Base-by-base conservation (phyloP, 2,797 vertebrate genomes). In the Meriones psammophilus region DNA sequence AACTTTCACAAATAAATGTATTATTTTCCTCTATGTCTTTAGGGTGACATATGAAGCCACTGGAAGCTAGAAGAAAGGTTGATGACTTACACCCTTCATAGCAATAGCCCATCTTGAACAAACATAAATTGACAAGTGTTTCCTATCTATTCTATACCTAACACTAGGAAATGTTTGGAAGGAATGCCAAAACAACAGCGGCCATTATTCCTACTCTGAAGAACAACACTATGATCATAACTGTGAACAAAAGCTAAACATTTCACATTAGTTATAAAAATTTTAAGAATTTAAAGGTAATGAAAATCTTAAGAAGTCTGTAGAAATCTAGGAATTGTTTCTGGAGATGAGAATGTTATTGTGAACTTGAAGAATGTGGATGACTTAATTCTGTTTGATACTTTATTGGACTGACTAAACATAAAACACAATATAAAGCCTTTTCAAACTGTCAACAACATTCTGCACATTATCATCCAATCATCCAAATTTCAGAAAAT, bases 281-380 rank as follows among this genome's bases (percentile, higher is more conserved):
- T 46, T 64, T 8, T 79, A 86, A 94, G 17, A 88, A 93, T 46
- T 92, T 92, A 78, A 79, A 84, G 28, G 15, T 90, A 94, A 92
- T 8, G 12, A 15, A n/a, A 14, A 91, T 78, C 36, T 93, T 54
- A 94, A 8, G 28, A 96, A 81, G 8, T 64, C 36, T 95, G 17
- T 22, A 69, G n/a, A 8, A 87, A 68, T 60, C 26, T 83, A 91
- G 28, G 24, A 94, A 86, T 18, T 12, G 28, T 68, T 91, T 30
- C 24, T 94, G 10, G 78, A 84, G n/a, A 56, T 91, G 28, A 83
- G 10, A 3, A 33, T 89, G 71, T 89, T 56, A 73, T 8, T 2
- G 66, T 88, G n/a, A 28, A 1, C 20, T 84, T 92, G 8, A 96
- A 89, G 50, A 90, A 91, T 69, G 10, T 39, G 12, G 5, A 83